A percentile compares a stretch with the other conserved stretches of the same genome.
Evolutionary conservation across 1,140 invertebrate genomes (phyloP).

Genomic region (Caenorhabditis brenneri): DNA sequence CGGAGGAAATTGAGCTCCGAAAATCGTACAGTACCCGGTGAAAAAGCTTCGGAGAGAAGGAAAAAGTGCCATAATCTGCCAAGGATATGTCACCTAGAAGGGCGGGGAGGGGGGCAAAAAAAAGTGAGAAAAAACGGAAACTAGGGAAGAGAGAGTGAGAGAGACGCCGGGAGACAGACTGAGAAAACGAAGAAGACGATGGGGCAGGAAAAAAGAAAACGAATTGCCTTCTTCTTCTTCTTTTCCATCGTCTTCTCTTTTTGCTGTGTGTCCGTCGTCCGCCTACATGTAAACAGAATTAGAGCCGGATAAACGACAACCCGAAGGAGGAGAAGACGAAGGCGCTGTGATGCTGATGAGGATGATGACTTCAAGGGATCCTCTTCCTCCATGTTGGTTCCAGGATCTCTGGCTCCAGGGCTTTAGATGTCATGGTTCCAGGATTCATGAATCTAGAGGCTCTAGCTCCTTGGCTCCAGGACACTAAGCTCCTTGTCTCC

Average conservation of each 20-base stretch:
- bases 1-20: no score
- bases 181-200: not conserved
- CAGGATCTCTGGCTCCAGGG: not conserved
- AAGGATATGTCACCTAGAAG: not conserved
- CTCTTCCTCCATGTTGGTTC: not conserved
- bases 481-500: no score
- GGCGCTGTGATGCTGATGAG: not conserved
- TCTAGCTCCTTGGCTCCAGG: no score
- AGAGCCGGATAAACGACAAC: constrained; percentile 43
- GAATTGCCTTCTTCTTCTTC: constrained; percentile 39
- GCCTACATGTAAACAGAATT: constrained; percentile 42
- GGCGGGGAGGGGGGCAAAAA: no score
- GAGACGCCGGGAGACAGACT: not conserved
- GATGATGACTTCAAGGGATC: not conserved
- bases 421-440: no score
- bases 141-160: not conserved
- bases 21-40: no score
- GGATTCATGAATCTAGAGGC: no score
- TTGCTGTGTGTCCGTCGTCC: no score
- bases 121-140: constrained; percentile 6
- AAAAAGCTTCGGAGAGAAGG: no score
- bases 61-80: no score
- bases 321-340: not conserved
- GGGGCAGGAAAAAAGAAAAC: constrained; percentile 22
- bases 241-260: not conserved